Evolutionary conservation across 2,888 invertebrate genomes (phyloP), one percentile per base, ranked within the genome.

Genomic region (Melipona bicolor): DNA sequence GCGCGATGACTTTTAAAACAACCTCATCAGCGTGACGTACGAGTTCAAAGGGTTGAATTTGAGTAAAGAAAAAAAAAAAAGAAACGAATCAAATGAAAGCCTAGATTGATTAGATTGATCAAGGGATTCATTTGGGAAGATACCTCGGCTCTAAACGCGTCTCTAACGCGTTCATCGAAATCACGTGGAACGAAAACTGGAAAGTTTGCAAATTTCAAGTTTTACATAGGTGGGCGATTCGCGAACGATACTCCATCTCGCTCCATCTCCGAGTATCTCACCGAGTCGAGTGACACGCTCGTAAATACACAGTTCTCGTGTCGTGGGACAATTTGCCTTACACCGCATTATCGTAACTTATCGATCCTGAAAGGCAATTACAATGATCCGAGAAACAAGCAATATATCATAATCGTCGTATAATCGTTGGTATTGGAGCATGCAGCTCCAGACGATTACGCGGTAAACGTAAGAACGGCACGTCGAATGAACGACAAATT

Each of bases 381-480:
- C n/a, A 56, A 56, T 56, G 5, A n/a, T 56, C 5, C 4, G n/a
- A 56, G 13, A n/a, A 2, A 56, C 56, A 5, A n/a, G 43, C 43
- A 9, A 43, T 27, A 27, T 27, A 27, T 11, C 43, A 9, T 9
- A 43, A 43, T 9, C n/a, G 13, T 5, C 36, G 24, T 27, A 21
- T 61, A 15, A 27, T 27, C 61, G 17, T 56, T 43, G 32, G 43
- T 27, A 32, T 59, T 24, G 68, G 3, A n/a, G 17, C 43, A 32
- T 49, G 49, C 62, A 24, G 19, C 15, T 32, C 4, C 32, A 32
- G 24, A 19, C n/a, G 56, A 50, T 73, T 61, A 67, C 61, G 32
- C 43, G 77, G 49, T 54, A 77, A 74, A 78, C 61, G n/a, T 50
- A 59, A 78, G n/a, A 36, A 69, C 61, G 75, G 62, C 68, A 49